Evolutionary conservation across 1,140 invertebrate species (phyloP).

Genomic region (Drosophila suzukii): DNA sequence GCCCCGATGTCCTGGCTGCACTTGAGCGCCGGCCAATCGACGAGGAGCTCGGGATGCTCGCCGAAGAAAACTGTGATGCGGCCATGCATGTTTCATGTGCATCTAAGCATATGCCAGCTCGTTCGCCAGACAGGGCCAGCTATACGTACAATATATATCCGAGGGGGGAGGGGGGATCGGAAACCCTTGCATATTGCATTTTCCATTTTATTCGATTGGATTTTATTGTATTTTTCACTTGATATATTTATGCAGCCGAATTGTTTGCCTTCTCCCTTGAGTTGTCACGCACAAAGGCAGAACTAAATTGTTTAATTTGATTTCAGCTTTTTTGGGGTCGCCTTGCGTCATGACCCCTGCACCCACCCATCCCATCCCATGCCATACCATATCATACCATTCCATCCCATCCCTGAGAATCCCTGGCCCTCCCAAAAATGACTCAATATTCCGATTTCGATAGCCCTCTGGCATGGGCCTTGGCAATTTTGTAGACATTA

Average conservation of each 20-base stretch:
- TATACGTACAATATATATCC: slow-evolving; percentile 13
- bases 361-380: background rate
- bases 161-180: background rate
- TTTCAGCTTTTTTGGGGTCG: slow-evolving; percentile 53
- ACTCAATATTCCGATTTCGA: slow-evolving; percentile 56
- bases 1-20: slow-evolving; percentile 2
- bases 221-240: slow-evolving; percentile 81
- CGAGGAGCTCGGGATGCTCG: slow-evolving; percentile 44
- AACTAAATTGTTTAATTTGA: slow-evolving; percentile 83
- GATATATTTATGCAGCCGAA: slow-evolving; percentile 74
- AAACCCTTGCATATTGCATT: slow-evolving; percentile 50
- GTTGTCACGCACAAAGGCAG: slow-evolving; percentile 80
- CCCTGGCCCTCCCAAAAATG: slow-evolving; percentile 61
- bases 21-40: slow-evolving; percentile 62
- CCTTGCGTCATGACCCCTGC: slow-evolving; percentile 68
- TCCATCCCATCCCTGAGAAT: slow-evolving; percentile 19
- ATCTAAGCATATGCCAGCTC: slow-evolving; percentile 40
- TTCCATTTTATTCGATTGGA: slow-evolving; percentile 68
- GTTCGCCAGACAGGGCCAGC: slow-evolving; percentile 26
- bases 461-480: slow-evolving; percentile 25
- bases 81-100: slow-evolving; percentile 61
- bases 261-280: slow-evolving; percentile 80
- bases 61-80: slow-evolving; percentile 32
- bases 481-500: slow-evolving; percentile 64
- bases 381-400: background rate